phyloP scores from a whole-genome alignment of 2,113 vertebrate species.

The rabbit (Oryctolagus cuniculus) region mOryCun1.1 NC_091445.1:47757501-47758000 shows the following conservation, averaged over 20 bases:
- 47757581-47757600: conserved; percentile 38
- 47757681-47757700: not conserved
- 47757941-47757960: not conserved
- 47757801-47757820: not conserved
- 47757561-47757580: conserved; percentile 29
- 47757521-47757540: not conserved
- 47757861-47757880: not conserved
- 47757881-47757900: not conserved
- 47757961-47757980: not conserved
- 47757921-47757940: not conserved
- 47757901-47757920: not conserved
- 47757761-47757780: not conserved
- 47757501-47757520: conserved; percentile 40
- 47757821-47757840: not conserved
- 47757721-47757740: not conserved
- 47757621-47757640: conserved; percentile 30
- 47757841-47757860: not conserved
- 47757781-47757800: not conserved
- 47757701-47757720: not conserved
- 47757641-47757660: not conserved
- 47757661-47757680: not conserved
- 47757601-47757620: not conserved
- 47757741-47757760: not conserved
- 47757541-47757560: not conserved
- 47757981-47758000: not conserved